Percentiles rank a stretch among this genome's conserved stretches.
These are phyloP conservation scores for Canis aureus DNA, from an alignment of 2,113 vertebrate genomes.

Conservation along the genomic window DNA sequence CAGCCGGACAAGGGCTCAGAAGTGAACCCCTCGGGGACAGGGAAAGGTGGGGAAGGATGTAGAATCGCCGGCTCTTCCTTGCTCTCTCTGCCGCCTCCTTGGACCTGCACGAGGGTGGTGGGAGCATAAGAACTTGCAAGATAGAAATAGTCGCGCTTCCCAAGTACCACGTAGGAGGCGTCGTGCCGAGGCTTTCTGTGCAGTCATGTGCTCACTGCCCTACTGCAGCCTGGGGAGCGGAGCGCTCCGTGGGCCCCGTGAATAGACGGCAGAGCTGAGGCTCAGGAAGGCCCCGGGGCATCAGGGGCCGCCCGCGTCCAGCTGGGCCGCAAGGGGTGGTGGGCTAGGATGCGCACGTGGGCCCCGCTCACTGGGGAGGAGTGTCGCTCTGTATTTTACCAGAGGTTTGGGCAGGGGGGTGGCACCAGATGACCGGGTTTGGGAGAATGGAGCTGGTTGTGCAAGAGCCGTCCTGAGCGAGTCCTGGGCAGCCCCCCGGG, in stretches of 20 bases:
- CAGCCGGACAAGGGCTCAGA: background rate
- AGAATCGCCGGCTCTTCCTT: background rate
- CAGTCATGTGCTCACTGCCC: background rate
- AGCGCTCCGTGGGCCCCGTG: background rate
- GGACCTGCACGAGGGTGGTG: background rate
- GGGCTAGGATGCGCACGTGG: background rate
- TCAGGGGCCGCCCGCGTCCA: background rate
- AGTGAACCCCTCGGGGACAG: background rate
- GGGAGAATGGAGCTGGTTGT: background rate
- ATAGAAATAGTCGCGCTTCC: background rate
- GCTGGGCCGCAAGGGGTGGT: background rate
- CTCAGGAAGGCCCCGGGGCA: background rate
- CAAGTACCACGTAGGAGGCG: background rate
- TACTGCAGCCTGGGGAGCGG: background rate
- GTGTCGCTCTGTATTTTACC: background rate
- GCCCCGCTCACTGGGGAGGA: background rate
- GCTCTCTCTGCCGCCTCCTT: background rate
- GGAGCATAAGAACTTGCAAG: background rate
- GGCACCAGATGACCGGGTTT: background rate
- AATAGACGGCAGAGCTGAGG: background rate
- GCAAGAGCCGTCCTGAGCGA: background rate
- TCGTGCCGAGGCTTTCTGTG: background rate
- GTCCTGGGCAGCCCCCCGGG: background rate
- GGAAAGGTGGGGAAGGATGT: background rate
- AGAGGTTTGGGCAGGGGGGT: background rate